Base-by-base conservation (phyloP, 30 jellyfish, hydroid and myxozoan genomes). In the Turritopsis dohrnii region DNA sequence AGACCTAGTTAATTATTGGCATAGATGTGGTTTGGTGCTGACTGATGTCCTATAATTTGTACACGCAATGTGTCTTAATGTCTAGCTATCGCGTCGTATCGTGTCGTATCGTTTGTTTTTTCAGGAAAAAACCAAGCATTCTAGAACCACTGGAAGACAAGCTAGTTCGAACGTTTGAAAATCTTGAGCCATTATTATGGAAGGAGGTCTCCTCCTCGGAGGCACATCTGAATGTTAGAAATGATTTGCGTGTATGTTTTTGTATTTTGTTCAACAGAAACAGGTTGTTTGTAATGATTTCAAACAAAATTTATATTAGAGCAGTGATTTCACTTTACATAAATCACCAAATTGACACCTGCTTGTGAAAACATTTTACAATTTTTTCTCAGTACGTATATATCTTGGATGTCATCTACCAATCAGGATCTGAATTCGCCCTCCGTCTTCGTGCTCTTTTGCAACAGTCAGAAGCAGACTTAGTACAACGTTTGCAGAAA, bases 391-490 rank as follows among this genome's bases (percentile, higher is more conserved):
- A 69, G 77, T 69, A 69, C 22, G 17, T 7, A 41, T 41, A 41
- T 13, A 41, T 41, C 60, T 41, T 69, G 31, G 77, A 69, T 7
- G 77, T 69, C 77, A 19, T 69, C 31, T 69, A 69, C 30, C 31
- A 69, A n/a, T 7, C 77, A n/a, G 30, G 31, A n/a, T n/a, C 28
- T 27, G 77, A 69, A 23, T 69, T 69, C 22, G 19, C 77, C 19
- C 77, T 69, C 16, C 77, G 30, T n/a, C 77, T 69, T n/a, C 77
- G 77, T 69, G 77, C 31, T 69, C 30, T 69, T n/a, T 19, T 69
- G 77, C 28, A 69, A 27, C 77, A 69, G 19, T 7, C 77, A n/a
- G 77, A 69, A 23, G 9, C 16, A 7, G 17, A 1, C 19, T 23
- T 69, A n/a, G 30, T 69, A 7, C 19, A 8, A n/a, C 19, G 31